A percentile compares a stretch with the other conserved stretches of the same genome.
Conservation (phyloP, 2,797 vertebrate genomes). For the Diceros bicornis region DNA sequence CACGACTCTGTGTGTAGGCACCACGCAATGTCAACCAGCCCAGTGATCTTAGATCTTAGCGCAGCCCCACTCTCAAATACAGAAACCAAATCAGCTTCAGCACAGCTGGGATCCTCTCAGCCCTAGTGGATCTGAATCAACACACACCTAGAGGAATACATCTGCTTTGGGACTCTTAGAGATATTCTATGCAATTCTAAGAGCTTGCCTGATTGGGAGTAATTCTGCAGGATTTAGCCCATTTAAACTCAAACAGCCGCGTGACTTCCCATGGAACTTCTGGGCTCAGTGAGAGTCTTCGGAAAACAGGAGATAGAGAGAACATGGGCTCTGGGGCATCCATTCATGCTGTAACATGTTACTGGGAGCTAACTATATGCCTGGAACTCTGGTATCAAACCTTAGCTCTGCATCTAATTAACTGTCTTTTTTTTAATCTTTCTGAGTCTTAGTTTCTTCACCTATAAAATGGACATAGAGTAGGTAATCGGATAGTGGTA, state of each 20-base stretch:
- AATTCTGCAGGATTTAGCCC: background rate
- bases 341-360: background rate
- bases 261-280: background rate
- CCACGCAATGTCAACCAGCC: background rate
- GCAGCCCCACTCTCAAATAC: background rate
- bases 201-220: background rate
- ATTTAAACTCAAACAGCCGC: background rate
- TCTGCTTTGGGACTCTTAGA: background rate
- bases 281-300: background rate
- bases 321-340: background rate
- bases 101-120: background rate
- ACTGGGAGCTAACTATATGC: background rate
- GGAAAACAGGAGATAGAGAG: background rate
- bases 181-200: background rate
- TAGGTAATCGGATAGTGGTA: background rate
- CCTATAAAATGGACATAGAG: background rate
- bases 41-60: background rate
- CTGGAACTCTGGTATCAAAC: background rate
- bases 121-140: background rate
- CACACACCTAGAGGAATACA: background rate
- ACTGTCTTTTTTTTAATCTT: background rate
- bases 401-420: background rate
- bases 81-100: background rate
- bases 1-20: rapidly evolving
- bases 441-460: background rate